Evolutionary conservation across 2,113 vertebrate genomes (phyloP), one percentile per base, ranked within the genome.

Genomic region (Dermatemys mawii): DNA sequence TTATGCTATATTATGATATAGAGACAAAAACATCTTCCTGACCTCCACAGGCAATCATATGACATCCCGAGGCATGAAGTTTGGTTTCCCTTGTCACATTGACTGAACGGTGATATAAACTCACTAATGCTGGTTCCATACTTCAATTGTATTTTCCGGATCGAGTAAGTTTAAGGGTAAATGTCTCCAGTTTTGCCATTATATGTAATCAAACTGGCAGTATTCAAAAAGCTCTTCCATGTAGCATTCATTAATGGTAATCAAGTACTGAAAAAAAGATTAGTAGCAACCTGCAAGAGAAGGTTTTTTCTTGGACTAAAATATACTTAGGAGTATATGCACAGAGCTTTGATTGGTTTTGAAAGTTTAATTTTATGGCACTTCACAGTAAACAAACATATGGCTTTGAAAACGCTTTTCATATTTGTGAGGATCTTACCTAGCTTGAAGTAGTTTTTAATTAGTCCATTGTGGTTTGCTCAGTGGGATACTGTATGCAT

Each of bases 371-470:
- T 92, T 92, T 55, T 95, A 85, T 83, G 50, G 81, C 79, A 81
- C 19, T 96, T 94, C 79, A 86, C 84, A 91, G 84, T 90, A 86
- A 79, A 91, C 46, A 80, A 87, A 10, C 60, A 41, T 49, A 73
- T 88, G 67, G 21, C 38, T 53, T 76, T 90, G 84, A 86, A 95
- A 94, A 91, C 50, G 88, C 84, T 93, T 97, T 97, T 90, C 93
- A 89, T 82, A 96, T 90, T 55, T 94, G 88, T 79, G 78, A 16
- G 82, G 90, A 96, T 96, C 94, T 97, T 89, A 91, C 88, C 87
- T 96, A 97, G 90, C 91, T 93, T 60, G 63, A 73, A 84, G 73
- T 89, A 93, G 84, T 3, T 97, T 88, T 91, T 97, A 97, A 97
- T 97, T 96, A 97, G 88, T 95, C 88, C 55, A 38, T 84, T 89